Base-by-base conservation (phyloP, 1,140 invertebrate genomes). In the Tetraneura akinire region DNA sequence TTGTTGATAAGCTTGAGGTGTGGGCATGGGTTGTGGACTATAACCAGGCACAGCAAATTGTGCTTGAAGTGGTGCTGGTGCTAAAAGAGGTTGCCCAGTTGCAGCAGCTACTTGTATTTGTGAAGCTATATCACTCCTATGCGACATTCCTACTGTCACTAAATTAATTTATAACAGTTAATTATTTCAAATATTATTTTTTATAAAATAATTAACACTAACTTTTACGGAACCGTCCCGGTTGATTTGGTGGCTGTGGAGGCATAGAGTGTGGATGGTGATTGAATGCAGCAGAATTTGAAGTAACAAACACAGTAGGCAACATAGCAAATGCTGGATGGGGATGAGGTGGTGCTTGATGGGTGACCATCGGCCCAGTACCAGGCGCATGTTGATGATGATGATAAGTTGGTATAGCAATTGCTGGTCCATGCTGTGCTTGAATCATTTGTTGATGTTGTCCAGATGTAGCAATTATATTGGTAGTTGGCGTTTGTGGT, bases 31-130 rank as follows among this genome's bases (percentile, higher is more conserved):
- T 86, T 87, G 78, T 84, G 85, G 80, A 88, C 85, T 87, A 88
- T 88, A 81, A 86, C 87, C 42, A 86, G 86, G 83, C 87, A 88
- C 62, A 85, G 85, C 66, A 86, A 84, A 23, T 80, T 83, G 83
- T 29, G 80, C 51, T 71, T 84, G 84, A 74, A 87, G 85, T 11
- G 86, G 92, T 8, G 90, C 91, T 14, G 93, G 89, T 47, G 93
- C 91, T 82, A 95, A 86, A 71, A 96, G 86, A 8, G 94, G 94
- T 84, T 94, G 93, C 1, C 94, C 94, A 51, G 93, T 95, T 57
- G 92, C 93, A 70, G 86, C 85, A 47, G 91, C 88, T 14, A 92
- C 91, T 84, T 92, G 91, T 88, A 93, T 91, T 83, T 91, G 91
- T 26, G 89, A 90, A 42, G 82, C 62, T 83, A 91, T 86, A 81